Conservation (phyloP, 2,113 vertebrate species). For the Lagopus muta region DNA sequence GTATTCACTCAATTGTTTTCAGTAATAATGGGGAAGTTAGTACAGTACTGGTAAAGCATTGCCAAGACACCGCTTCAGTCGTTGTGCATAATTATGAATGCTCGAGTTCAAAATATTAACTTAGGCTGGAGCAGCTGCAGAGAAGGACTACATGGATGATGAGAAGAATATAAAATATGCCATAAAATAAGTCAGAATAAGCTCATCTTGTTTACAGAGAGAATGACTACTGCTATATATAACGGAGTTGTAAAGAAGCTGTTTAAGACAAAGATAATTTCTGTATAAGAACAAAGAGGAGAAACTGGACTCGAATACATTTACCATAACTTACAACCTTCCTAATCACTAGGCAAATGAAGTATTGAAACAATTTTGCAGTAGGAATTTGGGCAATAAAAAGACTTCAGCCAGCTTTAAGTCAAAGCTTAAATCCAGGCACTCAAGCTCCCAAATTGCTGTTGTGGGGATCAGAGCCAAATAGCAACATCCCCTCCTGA, state of each 20-base stretch:
- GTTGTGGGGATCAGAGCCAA: not conserved
- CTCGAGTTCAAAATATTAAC: constrained; percentile 64
- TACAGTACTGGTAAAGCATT: not conserved
- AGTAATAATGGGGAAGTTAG: not conserved
- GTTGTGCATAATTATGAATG: constrained; percentile 18
- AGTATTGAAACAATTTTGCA: constrained; percentile 38
- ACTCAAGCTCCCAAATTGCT: not conserved
- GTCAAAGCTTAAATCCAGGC: not conserved
- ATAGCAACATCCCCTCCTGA: not conserved
- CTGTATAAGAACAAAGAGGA: constrained; percentile 18
- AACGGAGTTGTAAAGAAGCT: not conserved
- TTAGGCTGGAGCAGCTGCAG: constrained; percentile 57
- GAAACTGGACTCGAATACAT: constrained; percentile 44
- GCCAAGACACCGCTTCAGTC: constrained; percentile 56
- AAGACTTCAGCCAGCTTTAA: not conserved
- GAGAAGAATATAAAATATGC: constrained; percentile 48
- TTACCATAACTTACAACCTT: constrained; percentile 10
- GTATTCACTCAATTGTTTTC: constrained; percentile 36
- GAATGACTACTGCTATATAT: constrained; percentile 35
- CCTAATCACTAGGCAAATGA: constrained; percentile 52
- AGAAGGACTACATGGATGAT: constrained; percentile 40
- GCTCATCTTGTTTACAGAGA: constrained; percentile 24
- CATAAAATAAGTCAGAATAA: constrained; percentile 34
- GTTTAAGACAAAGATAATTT: constrained; percentile 35
- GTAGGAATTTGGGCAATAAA: constrained; percentile 38